Evolutionary conservation across 2,113 vertebrate genomes (phyloP).

Genomic region (Toxostoma redivivum): DNA sequence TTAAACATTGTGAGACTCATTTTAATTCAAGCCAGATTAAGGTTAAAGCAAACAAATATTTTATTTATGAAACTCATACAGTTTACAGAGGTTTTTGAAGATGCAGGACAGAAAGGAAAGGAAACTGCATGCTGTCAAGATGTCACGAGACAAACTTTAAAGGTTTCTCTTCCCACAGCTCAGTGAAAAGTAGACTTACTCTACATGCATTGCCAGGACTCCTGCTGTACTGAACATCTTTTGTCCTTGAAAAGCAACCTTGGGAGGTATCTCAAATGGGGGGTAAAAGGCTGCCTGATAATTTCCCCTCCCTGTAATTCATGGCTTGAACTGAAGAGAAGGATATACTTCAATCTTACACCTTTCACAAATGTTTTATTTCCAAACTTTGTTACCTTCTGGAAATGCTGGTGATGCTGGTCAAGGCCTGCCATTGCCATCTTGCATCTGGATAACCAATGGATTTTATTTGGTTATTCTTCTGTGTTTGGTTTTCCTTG

Average conservation of each 20-base stretch:
- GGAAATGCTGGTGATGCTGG: not conserved
- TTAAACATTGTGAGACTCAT: not conserved
- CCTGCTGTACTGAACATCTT: not conserved
- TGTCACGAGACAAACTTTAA: not conserved
- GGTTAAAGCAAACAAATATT: not conserved
- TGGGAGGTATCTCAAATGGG: rapidly evolving
- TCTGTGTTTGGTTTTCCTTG: not conserved
- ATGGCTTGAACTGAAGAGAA: not conserved
- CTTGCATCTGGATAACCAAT: not conserved
- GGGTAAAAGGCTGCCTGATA: not conserved
- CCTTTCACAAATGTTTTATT: not conserved
- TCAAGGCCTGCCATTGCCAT: not conserved
- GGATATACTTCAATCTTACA: not conserved
- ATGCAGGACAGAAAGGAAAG: not conserved
- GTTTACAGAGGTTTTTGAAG: not conserved
- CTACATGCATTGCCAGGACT: rapidly evolving
- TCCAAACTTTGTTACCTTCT: not conserved
- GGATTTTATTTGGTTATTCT: not conserved
- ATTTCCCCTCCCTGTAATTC: not conserved
- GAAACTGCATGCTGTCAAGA: not conserved
- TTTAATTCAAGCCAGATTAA: not conserved
- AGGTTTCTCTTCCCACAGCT: not conserved
- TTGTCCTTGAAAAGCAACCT: not conserved
- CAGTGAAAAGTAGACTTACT: not conserved
- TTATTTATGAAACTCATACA: not conserved